These are phyloP conservation scores for Ceuthmochares aereus DNA, from an alignment of 2,113 vertebrate genomes.

Conservation along the genomic window DNA sequence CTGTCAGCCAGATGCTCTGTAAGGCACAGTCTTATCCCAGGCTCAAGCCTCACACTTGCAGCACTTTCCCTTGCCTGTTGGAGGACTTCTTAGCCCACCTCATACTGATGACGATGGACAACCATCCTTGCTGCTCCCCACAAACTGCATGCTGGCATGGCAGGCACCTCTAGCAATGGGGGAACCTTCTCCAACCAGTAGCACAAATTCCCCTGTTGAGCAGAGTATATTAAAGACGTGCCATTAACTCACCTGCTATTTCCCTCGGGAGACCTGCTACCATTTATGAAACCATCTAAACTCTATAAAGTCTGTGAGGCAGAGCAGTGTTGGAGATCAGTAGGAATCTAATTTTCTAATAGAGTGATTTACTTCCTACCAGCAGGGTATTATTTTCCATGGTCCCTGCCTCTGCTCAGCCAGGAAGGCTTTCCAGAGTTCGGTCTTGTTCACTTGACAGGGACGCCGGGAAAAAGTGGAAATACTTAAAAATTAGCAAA, in stretches of 20 bases:
- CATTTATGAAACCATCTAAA: background rate
- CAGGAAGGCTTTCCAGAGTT: background rate
- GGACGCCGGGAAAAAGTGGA: background rate
- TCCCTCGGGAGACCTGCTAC: background rate
- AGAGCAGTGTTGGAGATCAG: slow-evolving; percentile 7
- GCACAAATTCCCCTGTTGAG: background rate
- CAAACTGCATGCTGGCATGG: fast-evolving
- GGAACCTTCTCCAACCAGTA: background rate
- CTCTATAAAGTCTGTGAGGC: background rate
- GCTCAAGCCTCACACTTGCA: background rate
- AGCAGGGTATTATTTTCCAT: background rate
- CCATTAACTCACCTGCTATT: slow-evolving; percentile 3
- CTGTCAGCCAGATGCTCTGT: background rate
- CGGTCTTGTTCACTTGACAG: background rate
- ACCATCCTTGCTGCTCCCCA: background rate
- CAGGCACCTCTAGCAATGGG: background rate
- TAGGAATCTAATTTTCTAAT: slow-evolving; percentile 35
- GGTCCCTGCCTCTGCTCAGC: background rate
- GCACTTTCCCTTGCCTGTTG: background rate
- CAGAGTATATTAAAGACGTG: background rate
- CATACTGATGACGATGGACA: background rate
- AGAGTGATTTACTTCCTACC: slow-evolving; percentile 5
- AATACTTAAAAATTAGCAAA: background rate
- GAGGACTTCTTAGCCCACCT: background rate
- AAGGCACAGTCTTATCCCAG: background rate